These are phyloP conservation scores for Dolichotis patagonum DNA, from an alignment of 2,113 vertebrate species.

Conservation along the genomic window DNA sequence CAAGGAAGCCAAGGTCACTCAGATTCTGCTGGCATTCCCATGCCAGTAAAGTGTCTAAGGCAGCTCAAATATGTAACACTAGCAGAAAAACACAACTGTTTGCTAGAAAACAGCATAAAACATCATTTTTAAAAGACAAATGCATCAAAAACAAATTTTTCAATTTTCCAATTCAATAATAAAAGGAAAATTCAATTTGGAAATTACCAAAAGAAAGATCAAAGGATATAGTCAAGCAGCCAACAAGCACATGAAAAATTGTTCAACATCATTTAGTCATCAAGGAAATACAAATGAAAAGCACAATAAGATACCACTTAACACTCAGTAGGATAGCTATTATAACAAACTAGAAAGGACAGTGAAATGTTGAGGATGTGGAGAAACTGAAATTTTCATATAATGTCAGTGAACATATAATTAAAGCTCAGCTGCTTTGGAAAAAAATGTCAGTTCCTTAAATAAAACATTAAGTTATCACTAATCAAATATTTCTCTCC, in stretches of 20 bases:
- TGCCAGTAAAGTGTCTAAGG: constrained; percentile 55
- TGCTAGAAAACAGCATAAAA: constrained; percentile 38
- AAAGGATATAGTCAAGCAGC: neutral
- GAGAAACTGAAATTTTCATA: constrained; percentile 42
- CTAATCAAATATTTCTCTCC: neutral
- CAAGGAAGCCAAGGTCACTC: constrained; percentile 80
- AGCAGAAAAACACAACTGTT: constrained; percentile 39
- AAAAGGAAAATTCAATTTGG: neutral
- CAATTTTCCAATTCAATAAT: constrained; percentile 37
- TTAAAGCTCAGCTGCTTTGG: neutral
- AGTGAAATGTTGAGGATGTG: neutral
- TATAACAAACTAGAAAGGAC: neutral
- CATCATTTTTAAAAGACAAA: constrained; percentile 11
- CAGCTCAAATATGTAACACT: constrained; percentile 67
- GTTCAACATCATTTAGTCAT: neutral
- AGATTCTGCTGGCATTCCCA: constrained; percentile 73
- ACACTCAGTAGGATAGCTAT: neutral
- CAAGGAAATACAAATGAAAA: constrained; percentile 39
- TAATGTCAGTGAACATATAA: neutral
- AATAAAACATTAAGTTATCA: constrained; percentile 43
- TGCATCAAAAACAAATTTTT: constrained; percentile 17
- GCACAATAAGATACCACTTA: neutral
- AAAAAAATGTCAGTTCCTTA: constrained; percentile 8
- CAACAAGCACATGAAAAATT: neutral
- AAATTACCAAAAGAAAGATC: neutral